These are phyloP conservation scores for Malthinus flaveolus DNA, from an alignment of 2,888 invertebrate species.

Conservation along the genomic window DNA sequence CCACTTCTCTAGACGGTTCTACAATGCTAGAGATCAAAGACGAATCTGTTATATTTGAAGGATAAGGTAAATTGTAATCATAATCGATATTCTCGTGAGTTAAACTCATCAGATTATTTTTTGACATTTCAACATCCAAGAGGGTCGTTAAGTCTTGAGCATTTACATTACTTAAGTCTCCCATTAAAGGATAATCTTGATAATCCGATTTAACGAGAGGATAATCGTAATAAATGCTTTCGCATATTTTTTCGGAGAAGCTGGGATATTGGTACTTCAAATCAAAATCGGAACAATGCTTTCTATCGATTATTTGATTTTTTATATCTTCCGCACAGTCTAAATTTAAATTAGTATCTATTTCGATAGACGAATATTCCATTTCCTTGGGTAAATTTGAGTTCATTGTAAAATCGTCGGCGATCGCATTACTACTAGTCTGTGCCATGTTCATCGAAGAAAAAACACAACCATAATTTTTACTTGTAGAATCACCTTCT, in stretches of 20 bases:
- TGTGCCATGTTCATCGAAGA: conserved; percentile 19
- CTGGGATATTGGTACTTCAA: conserved; percentile 43
- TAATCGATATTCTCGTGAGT: conserved; percentile 44
- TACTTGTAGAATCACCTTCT: not conserved
- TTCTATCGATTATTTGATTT: conserved; percentile 43
- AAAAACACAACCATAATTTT: conserved; percentile 9
- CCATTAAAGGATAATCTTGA: conserved; percentile 51
- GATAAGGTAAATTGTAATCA: conserved; percentile 39
- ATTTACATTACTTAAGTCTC: conserved; percentile 51
- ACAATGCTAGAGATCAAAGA: conserved; percentile 46
- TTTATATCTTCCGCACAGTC: conserved; percentile 41
- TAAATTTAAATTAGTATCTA: conserved; percentile 41
- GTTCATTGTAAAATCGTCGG: conserved; percentile 28
- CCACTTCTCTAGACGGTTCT: conserved; percentile 36
- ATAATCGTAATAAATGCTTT: conserved; percentile 53
- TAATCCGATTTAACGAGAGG: conserved; percentile 48
- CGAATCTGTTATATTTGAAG: conserved; percentile 23
- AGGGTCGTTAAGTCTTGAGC: conserved; percentile 58
- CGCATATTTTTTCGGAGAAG: conserved; percentile 49
- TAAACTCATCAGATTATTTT: conserved; percentile 45
- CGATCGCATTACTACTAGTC: conserved; percentile 10
- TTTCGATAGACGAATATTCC: conserved; percentile 50
- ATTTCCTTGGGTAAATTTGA: conserved; percentile 45
- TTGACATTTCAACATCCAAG: conserved; percentile 58
- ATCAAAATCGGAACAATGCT: conserved; percentile 41